Conservation (phyloP, 2,797 vertebrate species). For the Neomorphus geoffroyi region DNA sequence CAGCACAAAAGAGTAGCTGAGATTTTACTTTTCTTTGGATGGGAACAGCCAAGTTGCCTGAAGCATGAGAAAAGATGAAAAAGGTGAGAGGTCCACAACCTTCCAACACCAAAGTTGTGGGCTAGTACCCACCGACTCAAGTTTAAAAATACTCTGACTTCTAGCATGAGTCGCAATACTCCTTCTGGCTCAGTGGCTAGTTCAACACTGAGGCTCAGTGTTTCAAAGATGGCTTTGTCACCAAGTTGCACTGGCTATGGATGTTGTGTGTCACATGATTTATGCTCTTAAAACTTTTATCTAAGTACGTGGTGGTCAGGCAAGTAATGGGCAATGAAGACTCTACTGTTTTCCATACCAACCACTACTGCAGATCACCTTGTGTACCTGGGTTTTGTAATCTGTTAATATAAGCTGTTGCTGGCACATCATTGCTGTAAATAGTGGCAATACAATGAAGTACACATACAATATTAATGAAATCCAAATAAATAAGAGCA, state of each 20-base stretch:
- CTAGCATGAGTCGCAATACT: not conserved
- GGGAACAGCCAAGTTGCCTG: not conserved
- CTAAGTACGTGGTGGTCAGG: not conserved
- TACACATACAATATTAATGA: not conserved
- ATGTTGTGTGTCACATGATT: not conserved
- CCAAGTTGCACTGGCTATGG: not conserved
- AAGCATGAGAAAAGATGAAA: not conserved
- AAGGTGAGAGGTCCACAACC: not conserved
- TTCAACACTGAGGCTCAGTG: not conserved
- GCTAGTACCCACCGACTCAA: rapidly evolving
- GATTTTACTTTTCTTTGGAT: not conserved
- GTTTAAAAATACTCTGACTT: not conserved
- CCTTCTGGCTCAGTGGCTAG: not conserved
- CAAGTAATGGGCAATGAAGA: not conserved
- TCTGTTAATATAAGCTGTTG: not conserved
- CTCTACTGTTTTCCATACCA: not conserved
- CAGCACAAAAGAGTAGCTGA: not conserved
- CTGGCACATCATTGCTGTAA: not conserved
- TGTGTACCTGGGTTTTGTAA: not conserved
- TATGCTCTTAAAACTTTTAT: not conserved
- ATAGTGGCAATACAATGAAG: not conserved
- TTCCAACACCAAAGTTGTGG: not conserved
- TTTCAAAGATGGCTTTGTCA: not conserved
- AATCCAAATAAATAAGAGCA: not conserved
- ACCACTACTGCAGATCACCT: not conserved